phyloP scores from a whole-genome alignment of 1,140 invertebrate genomes.

The Tetragnatha versicolor region DNA sequence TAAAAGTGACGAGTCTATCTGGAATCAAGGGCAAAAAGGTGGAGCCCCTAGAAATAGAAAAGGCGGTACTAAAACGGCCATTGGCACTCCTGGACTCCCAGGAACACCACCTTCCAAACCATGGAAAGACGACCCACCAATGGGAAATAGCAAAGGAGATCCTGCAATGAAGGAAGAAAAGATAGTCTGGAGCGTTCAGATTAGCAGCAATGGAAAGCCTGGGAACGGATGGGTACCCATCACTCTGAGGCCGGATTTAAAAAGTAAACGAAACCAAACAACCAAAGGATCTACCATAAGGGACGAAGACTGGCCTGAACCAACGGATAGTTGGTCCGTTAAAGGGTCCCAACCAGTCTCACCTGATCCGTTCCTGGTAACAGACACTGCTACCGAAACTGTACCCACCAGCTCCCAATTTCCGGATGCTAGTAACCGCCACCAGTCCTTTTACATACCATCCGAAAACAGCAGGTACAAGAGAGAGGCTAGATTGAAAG shows the following conservation, averaged over 20 bases:
- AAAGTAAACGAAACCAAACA: background rate
- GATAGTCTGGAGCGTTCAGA: conserved; percentile 44
- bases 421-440: conserved; percentile 6
- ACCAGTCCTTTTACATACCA: conserved; percentile 36
- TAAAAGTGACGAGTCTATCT: background rate
- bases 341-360: background rate
- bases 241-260: conserved; percentile 18
- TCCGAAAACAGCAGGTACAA: background rate
- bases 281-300: background rate
- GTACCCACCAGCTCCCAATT: background rate
- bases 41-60: too few species aligned
- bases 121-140: background rate
- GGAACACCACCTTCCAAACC: background rate
- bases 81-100: too few species aligned
- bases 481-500: background rate
- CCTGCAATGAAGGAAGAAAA: conserved; percentile 25
- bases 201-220: conserved; percentile 33
- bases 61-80: too few species aligned
- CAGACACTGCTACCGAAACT: background rate
- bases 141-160: conserved; percentile 18
- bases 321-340: background rate
- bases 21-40: too few species aligned
- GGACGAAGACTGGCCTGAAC: background rate
- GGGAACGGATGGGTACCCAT: conserved; percentile 41
- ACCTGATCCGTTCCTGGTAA: background rate